Base-by-base conservation (phyloP, 2,888 invertebrate species). In the Pharmacophagus antenor region DNA sequence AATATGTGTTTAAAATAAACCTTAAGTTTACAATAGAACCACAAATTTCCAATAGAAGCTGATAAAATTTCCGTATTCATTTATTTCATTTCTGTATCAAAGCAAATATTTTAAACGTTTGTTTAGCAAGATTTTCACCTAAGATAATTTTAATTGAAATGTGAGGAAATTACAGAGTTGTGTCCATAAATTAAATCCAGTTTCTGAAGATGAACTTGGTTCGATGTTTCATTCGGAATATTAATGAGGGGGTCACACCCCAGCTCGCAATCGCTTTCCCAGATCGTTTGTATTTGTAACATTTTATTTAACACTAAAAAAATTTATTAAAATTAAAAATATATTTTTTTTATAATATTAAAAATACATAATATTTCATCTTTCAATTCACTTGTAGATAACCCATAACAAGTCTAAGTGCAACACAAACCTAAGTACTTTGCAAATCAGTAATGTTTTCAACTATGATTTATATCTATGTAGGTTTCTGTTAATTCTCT, bases 151-250 rank as follows among this genome's bases (percentile, higher is more conserved):
- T 15, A 42, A 42, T 17, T 42, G 2, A 42, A 42, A 18, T 42
- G 18, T 42, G 7, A 42, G 0, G 7, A 17, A n/a, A 17, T 42
- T 17, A 6, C 42, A 42, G 15, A 42, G 42, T 42, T 17, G 17
- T 17, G 17, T 42, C 17, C 42, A 42, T 41, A 48, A 56, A 48
- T 48, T 48, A 56, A 56, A 21, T 22, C 17, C 37, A 48, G 8
- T 48, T 56, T 48, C 37, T 37, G 41, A 56, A 23, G 56, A 41
- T 48, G 37, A 47, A 56, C 37, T 48, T 56, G 17, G 56, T 15
- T 21, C 31, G 10, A 47, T 47, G 22, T 22, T 48, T 48, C 31
- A 8, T 47, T 47, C 55, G 20, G 37, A 56, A 56, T 55, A 55
- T 17, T 37, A 56, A 56, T 48, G 23, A 37, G 12, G 37, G 48